A percentile compares a stretch with the other conserved stretches of the same genome.
These are phyloP conservation scores for Brachionus koreanus DNA, from an alignment of 1,140 invertebrate genomes.

Conservation along the genomic window DNA sequence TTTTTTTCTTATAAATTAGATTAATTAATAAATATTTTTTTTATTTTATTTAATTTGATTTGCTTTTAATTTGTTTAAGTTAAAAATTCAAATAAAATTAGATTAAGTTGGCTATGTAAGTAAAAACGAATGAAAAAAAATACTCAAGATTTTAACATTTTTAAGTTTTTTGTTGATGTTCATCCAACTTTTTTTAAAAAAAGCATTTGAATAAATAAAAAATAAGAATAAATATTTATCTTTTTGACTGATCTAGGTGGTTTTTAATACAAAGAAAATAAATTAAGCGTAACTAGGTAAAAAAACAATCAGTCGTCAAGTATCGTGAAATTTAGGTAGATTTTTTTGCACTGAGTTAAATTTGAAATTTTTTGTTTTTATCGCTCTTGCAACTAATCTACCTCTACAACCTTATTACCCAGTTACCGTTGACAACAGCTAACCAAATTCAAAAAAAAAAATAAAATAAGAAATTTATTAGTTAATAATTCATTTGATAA, in stretches of 20 bases:
- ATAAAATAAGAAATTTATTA: slow-evolving; percentile 21
- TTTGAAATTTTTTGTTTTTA: slow-evolving; percentile 25
- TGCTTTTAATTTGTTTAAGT: too few relatives aligned
- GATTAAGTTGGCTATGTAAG: too few relatives aligned
- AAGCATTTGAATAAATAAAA: background rate
- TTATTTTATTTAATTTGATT: too few relatives aligned
- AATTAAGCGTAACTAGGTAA: slow-evolving; percentile 13
- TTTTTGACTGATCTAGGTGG: background rate
- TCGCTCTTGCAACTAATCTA: slow-evolving; percentile 1
- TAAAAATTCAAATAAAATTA: too few relatives aligned
- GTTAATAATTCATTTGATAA: slow-evolving; percentile 26
- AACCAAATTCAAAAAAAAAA: slow-evolving; percentile 12
- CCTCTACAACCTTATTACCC: slow-evolving; percentile 1
- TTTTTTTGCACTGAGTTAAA: background rate
- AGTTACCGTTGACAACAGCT: slow-evolving; percentile 35
- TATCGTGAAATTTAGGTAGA: background rate
- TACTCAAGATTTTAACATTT: too few relatives aligned
- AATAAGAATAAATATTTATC: slow-evolving; percentile 18
- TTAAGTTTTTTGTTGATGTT: too few relatives aligned
- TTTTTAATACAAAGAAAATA: background rate
- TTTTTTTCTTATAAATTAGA: too few relatives aligned
- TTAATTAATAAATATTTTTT: too few relatives aligned
- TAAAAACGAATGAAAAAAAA: too few relatives aligned
- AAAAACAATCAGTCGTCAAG: slow-evolving; percentile 17
- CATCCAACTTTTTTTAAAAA: too few relatives aligned